These are phyloP conservation scores for Cryptus armator DNA, from an alignment of 2,888 invertebrate species.

Conservation along the genomic window DNA sequence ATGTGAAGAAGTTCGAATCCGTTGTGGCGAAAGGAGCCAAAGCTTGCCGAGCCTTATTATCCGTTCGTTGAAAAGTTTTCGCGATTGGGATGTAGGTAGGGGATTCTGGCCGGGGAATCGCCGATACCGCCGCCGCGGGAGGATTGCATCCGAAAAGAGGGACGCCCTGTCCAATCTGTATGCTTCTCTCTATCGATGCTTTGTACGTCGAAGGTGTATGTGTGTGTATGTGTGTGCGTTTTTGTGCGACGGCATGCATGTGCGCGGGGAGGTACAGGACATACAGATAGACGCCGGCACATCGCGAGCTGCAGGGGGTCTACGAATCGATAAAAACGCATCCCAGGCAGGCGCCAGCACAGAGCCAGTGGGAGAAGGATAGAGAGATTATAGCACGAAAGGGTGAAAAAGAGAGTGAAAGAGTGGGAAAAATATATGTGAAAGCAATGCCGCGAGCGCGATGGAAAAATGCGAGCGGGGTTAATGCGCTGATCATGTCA, in stretches of 20 bases:
- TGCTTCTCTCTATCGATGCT: conserved; percentile 83
- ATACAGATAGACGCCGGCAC: conserved; percentile 74
- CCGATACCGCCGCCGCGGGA: conserved; percentile 81
- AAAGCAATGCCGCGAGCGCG: conserved; percentile 50
- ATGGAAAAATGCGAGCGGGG: conserved; percentile 81
- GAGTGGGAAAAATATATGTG: conserved; percentile 59
- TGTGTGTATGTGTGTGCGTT: conserved; percentile 60
- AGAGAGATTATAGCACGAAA: conserved; percentile 54
- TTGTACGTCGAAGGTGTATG: conserved; percentile 74
- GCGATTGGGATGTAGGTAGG: conserved; percentile 73
- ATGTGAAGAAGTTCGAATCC: neutral
- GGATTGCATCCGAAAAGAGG: conserved; percentile 79
- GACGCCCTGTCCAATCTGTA: conserved; percentile 84
- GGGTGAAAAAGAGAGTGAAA: conserved; percentile 71
- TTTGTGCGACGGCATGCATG: conserved; percentile 72
- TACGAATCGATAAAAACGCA: conserved; percentile 85
- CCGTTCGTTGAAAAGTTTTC: conserved; percentile 73
- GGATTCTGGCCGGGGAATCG: conserved; percentile 58
- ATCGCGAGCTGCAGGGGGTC: conserved; percentile 76
- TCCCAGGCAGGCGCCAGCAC: conserved; percentile 84
- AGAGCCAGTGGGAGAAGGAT: conserved; percentile 58
- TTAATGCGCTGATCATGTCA: conserved; percentile 85
- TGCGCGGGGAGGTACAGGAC: conserved; percentile 69
- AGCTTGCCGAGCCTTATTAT: conserved; percentile 71
- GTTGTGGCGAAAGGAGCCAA: neutral